Percentiles rank a stretch among this genome's conserved stretches.
Conservation (phyloP, 2,113 vertebrate genomes). For the Rhegmatorhina hoffmannsi region DNA sequence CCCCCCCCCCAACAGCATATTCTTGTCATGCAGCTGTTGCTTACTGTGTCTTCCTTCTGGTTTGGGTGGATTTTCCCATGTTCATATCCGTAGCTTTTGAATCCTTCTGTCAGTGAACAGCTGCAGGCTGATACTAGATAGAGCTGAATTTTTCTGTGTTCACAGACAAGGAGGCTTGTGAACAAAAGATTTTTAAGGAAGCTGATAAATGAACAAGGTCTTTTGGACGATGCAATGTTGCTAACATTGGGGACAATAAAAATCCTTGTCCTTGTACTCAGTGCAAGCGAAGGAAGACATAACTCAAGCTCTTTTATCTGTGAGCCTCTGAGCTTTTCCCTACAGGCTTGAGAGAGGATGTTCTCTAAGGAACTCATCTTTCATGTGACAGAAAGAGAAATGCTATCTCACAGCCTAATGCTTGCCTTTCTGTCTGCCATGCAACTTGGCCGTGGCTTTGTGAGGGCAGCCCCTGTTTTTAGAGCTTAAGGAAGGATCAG, state of each 20-base stretch:
- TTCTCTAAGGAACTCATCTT: slow-evolving; percentile 66
- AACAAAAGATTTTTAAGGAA: slow-evolving; percentile 64
- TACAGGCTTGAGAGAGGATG: slow-evolving; percentile 57
- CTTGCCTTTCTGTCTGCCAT: neutral
- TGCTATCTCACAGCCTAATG: neutral
- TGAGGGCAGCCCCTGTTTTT: neutral
- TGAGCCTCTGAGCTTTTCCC: slow-evolving; percentile 55
- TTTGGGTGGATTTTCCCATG: slow-evolving; percentile 82
- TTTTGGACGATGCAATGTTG: slow-evolving; percentile 28
- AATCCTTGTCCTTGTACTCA: slow-evolving; percentile 43
- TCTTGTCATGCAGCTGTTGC: slow-evolving; percentile 75
- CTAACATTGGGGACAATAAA: slow-evolving; percentile 16
- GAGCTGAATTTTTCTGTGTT: slow-evolving; percentile 65
- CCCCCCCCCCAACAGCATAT: too few relatives aligned
- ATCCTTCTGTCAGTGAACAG: slow-evolving; percentile 89
- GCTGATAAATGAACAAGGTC: slow-evolving; percentile 67
- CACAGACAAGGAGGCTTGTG: slow-evolving; percentile 57
- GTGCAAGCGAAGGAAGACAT: slow-evolving; percentile 54
- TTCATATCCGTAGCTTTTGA: slow-evolving; percentile 84
- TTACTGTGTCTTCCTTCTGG: slow-evolving; percentile 75
- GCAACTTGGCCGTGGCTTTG: neutral
- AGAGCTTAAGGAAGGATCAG: neutral
- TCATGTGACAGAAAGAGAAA: slow-evolving; percentile 30
- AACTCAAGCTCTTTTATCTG: slow-evolving; percentile 56
- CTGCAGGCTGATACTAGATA: slow-evolving; percentile 84